Base-by-base conservation (phyloP, 2,797 vertebrate species). In the Sebastes hubbsi region DNA sequence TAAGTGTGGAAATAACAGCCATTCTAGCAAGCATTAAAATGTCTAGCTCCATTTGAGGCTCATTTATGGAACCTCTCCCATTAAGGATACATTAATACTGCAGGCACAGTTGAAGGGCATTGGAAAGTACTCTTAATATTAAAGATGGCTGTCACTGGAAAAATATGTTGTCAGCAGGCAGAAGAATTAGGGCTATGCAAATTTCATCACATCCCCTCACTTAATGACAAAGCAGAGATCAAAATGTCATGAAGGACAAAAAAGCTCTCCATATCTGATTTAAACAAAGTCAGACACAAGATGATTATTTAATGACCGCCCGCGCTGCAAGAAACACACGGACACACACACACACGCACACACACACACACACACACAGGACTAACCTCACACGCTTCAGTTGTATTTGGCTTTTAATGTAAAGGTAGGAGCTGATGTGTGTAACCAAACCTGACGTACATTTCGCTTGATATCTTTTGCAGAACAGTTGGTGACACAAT, bases 31-130 rank as follows among this genome's bases (percentile, higher is more conserved):
- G 88, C 91, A 94, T 94, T 93, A 95, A 95, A 94, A 94, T 77
- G 92, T 93, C 94, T 90, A 85, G 90, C 91, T 95, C 89, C 88
- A 94, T 96, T 93, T 94, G 91, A 92, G 92, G 75, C 91, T 93
- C 91, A 87, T 95, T 96, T 94, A 94, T 92, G 90, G 91, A 93
- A 87, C 86, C 90, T 88, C 86, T 92, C 86, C 90, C 93, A 95
- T 96, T 95, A 95, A 93, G 92, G 86, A 89, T 92, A 88, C 93
- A 95, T 96, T 95, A 95, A 96, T 95, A 96, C 94, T 94, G 91
- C 93, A 95, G 90, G 93, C 92, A 89, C 91, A 94, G 91, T 93
- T 95, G 94, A 96, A 96, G 95, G 95, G 92, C 95, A 94, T 88
- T 90, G 93, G 89, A 87, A 95, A 94, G 92, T 91, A 90, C 86